phyloP scores from a whole-genome alignment of 2,888 invertebrate genomes.

The Acronicta psi region DNA sequence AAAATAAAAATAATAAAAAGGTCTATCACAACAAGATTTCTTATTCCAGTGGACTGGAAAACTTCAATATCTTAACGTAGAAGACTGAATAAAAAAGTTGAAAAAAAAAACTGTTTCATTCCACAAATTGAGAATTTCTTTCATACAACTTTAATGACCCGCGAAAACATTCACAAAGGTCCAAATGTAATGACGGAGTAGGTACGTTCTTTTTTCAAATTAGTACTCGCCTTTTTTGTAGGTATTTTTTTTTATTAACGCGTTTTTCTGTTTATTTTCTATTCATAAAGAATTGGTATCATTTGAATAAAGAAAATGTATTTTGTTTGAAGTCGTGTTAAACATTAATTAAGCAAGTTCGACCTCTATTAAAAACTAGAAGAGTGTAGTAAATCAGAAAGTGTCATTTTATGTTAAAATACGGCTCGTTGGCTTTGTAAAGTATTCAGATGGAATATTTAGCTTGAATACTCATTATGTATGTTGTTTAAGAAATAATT shows the following conservation, averaged over 20 bases:
- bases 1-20: background rate
- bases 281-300: background rate
- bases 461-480: too few relatives aligned
- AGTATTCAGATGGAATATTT: too few relatives aligned
- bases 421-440: too few relatives aligned
- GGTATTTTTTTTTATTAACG: slow-evolving; percentile 1
- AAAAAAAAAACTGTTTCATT: slow-evolving; percentile 9
- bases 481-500: too few relatives aligned
- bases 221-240: background rate
- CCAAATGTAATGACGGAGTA: slow-evolving; percentile 3
- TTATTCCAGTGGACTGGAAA: slow-evolving; percentile 18
- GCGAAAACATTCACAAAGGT: slow-evolving; percentile 15
- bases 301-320: background rate
- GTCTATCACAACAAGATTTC: slow-evolving; percentile 13
- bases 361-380: background rate
- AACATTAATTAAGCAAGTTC: background rate
- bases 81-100: slow-evolving; percentile 11
- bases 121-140: slow-evolving; percentile 25
- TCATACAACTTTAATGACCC: slow-evolving; percentile 27
- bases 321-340: slow-evolving; percentile 5
- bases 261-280: background rate
- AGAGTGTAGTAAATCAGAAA: too few relatives aligned
- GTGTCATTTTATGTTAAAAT: too few relatives aligned
- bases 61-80: slow-evolving; percentile 18
- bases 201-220: slow-evolving; percentile 10